phyloP scores from a whole-genome alignment of 2,888 invertebrate genomes.

The Macrostomum cliftonense region DNA sequence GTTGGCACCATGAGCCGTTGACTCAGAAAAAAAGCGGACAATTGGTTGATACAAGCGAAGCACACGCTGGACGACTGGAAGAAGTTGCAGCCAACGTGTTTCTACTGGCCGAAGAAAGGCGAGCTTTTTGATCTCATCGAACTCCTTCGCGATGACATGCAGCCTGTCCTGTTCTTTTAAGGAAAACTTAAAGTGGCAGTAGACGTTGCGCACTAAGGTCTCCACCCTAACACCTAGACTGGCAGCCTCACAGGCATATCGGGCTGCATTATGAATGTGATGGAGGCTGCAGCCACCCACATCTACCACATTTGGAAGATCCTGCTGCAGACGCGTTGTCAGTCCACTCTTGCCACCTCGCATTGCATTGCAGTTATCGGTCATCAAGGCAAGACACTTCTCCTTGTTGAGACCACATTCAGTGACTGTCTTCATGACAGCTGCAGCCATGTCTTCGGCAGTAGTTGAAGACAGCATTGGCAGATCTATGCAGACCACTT shows the following conservation, averaged over 20 bases:
- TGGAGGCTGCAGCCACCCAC: constrained; percentile 5
- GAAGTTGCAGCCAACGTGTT: too few relatives aligned
- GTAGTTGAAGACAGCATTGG: constrained; percentile 2
- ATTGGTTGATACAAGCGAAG: too few relatives aligned
- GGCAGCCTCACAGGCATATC: neutral
- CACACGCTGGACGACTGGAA: too few relatives aligned
- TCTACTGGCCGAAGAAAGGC: too few relatives aligned
- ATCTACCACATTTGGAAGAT: constrained; percentile 3
- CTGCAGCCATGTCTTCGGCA: neutral
- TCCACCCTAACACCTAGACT: neutral
- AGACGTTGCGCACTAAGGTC: constrained; percentile 1
- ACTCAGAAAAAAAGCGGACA: too few relatives aligned
- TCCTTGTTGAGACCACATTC: neutral
- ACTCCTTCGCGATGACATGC: too few relatives aligned
- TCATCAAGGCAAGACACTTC: constrained; percentile 5
- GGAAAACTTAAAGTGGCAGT: constrained; percentile 5
- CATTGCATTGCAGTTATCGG: constrained; percentile 4
- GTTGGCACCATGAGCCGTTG: too few relatives aligned
- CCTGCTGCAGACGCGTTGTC: neutral
- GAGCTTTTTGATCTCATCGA: too few relatives aligned
- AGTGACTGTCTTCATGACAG: constrained; percentile 1
- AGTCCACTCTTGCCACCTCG: neutral
- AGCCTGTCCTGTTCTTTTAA: neutral
- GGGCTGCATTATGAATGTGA: constrained; percentile 7
- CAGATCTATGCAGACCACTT: constrained; percentile 4